These are phyloP conservation scores for Aldabrachelys gigantea DNA, from an alignment of 2,113 vertebrate species.

Conservation along the genomic window DNA sequence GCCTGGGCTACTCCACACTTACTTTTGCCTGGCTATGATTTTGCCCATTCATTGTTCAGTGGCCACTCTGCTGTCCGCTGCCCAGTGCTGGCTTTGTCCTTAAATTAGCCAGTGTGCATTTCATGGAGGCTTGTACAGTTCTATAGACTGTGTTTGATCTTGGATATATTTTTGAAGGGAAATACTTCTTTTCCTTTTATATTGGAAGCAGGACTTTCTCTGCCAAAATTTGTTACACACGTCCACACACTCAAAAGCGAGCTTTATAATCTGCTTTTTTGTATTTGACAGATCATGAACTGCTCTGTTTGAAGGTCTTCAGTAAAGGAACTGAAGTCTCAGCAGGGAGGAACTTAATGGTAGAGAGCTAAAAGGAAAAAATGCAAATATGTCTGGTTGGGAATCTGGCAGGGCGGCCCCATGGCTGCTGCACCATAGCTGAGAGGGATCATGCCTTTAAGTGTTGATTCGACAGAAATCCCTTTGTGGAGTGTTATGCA, in stretches of 20 bases:
- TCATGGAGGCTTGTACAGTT: background rate
- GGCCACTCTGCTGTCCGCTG: background rate
- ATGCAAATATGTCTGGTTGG: background rate
- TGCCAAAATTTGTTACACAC: constrained; percentile 9
- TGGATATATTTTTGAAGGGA: background rate
- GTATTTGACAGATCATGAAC: background rate
- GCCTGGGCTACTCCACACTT: fast-evolving
- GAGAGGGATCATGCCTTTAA: background rate
- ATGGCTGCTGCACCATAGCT: background rate
- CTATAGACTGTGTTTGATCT: background rate
- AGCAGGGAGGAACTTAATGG: background rate
- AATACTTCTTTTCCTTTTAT: background rate
- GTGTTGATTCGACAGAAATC: background rate
- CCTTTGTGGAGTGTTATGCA: background rate
- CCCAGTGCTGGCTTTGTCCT: background rate
- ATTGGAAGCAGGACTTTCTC: background rate
- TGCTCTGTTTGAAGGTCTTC: constrained; percentile 16
- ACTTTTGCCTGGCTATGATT: background rate
- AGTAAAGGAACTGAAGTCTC: background rate
- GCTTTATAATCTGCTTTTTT: background rate
- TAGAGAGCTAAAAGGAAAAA: background rate
- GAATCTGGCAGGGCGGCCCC: background rate
- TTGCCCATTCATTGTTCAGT: background rate
- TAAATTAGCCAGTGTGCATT: background rate
- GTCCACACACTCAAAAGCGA: background rate